Conservation (phyloP, 2,797 vertebrate genomes). For the Gephyroberyx darwinii region DNA sequence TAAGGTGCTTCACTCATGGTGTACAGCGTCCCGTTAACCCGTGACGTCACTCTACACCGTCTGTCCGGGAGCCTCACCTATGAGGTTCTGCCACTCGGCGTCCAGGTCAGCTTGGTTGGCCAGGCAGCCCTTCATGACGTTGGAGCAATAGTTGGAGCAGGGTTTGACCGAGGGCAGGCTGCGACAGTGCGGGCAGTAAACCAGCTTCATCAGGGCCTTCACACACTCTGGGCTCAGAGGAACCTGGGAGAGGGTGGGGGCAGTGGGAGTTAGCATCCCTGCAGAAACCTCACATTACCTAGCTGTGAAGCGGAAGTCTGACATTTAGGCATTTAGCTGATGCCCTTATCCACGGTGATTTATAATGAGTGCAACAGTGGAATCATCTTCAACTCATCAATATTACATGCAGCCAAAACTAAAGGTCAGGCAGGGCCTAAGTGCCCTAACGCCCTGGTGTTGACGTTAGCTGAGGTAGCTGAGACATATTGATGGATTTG, state of each 20-base stretch:
- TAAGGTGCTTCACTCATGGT: too few species aligned
- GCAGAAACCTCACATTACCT: neutral
- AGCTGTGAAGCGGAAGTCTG: neutral
- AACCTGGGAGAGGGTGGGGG: conserved; percentile 78
- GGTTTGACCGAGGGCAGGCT: conserved; percentile 86
- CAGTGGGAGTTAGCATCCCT: neutral
- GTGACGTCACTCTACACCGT: too few species aligned
- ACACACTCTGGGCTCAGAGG: conserved; percentile 87
- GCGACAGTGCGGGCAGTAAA: conserved; percentile 90
- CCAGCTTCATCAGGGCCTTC: conserved; percentile 90
- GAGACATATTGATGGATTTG: too few species aligned
- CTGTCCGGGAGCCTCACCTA: conserved; percentile 80
- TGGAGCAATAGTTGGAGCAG: conserved; percentile 90
- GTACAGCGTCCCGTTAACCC: too few species aligned
- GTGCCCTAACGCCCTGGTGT: too few species aligned
- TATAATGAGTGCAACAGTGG: neutral
- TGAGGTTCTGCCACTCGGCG: conserved; percentile 90
- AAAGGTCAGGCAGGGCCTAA: too few species aligned
- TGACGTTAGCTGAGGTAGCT: too few species aligned
- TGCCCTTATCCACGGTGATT: neutral
- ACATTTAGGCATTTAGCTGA: too few species aligned
- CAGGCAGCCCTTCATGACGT: conserved; percentile 93
- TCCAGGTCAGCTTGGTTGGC: conserved; percentile 94
- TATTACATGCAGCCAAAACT: too few species aligned
- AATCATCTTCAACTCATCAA: too few species aligned